Evolutionary conservation across 2,797 vertebrate genomes (phyloP).

Genomic region (Craterocephalus amniculus): DNA sequence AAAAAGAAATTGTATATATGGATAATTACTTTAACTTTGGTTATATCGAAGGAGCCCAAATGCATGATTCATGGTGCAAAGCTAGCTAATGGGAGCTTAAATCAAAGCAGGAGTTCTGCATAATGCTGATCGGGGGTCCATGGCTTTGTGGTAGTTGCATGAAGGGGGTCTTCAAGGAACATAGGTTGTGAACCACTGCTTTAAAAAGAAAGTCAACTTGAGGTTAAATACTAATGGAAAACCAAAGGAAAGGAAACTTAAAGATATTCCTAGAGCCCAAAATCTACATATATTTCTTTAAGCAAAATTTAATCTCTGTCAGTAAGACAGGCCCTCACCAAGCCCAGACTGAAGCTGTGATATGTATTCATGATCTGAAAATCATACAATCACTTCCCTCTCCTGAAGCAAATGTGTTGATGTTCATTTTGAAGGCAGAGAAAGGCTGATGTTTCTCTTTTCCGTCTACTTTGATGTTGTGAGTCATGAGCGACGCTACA

Average conservation of each 20-base stretch:
- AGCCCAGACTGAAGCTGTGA: background rate
- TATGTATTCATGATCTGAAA: background rate
- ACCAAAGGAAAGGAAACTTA: background rate
- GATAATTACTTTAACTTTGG: too few relatives aligned
- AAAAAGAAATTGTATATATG: background rate
- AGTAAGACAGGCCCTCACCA: background rate
- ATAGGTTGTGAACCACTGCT: too few relatives aligned
- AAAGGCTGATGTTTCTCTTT: slow-evolving; percentile 4
- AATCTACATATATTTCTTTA: background rate
- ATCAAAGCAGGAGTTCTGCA: too few relatives aligned
- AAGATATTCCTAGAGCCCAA: slow-evolving; percentile 1
- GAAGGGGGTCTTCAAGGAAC: too few relatives aligned
- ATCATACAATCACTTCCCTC: background rate
- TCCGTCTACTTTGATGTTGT: slow-evolving; percentile 33
- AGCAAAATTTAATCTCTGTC: background rate
- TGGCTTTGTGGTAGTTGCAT: too few relatives aligned
- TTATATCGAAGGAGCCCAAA: too few relatives aligned
- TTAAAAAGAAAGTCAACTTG: too few relatives aligned
- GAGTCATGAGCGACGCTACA: slow-evolving; percentile 33
- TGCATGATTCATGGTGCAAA: too few relatives aligned
- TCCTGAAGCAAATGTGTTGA: slow-evolving; percentile 10
- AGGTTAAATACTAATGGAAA: too few relatives aligned
- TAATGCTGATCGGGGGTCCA: too few relatives aligned
- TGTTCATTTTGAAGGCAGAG: slow-evolving; percentile 18
- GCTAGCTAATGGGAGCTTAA: too few relatives aligned